Percentiles rank a stretch among this genome's conserved stretches.
Conservation (phyloP, 2,888 invertebrate genomes). For the Cistogaster globosa region DNA sequence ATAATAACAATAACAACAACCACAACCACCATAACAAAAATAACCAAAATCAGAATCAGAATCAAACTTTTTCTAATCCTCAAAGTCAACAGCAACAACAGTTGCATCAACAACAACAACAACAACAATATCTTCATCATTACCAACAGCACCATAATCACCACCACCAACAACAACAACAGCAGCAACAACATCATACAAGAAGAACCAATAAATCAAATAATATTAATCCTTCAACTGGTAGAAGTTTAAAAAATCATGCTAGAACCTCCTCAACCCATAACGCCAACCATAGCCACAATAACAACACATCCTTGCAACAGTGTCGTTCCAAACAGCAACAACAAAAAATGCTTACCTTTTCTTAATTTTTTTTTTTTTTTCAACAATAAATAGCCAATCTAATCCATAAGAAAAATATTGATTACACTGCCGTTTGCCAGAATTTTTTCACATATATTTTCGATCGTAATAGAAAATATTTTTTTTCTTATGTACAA, state of each 20-base stretch:
- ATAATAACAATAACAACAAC: constrained; percentile 62
- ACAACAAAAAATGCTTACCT: constrained; percentile 68
- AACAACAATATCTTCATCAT: constrained; percentile 36
- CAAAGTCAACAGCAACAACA: constrained; percentile 75
- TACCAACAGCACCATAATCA: constrained; percentile 41
- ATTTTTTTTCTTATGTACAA: background rate
- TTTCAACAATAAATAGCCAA: background rate
- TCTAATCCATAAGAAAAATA: constrained; percentile 32
- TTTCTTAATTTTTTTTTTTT: constrained; percentile 44
- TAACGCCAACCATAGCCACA: constrained; percentile 17
- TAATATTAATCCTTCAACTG: constrained; percentile 47
- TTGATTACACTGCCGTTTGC: constrained; percentile 70
- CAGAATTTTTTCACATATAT: constrained; percentile 47
- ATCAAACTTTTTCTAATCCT: constrained; percentile 53
- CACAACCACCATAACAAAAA: constrained; percentile 2
- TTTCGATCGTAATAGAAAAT: constrained; percentile 10
- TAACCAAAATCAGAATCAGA: constrained; percentile 76
- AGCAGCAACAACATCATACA: constrained; percentile 36
- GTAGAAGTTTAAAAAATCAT: constrained; percentile 61
- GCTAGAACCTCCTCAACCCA: constrained; percentile 38
- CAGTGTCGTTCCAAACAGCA: constrained; percentile 66
- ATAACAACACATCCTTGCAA: constrained; percentile 52
- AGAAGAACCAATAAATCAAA: constrained; percentile 64
- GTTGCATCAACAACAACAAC: constrained; percentile 72
- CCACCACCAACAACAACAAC: constrained; percentile 47